phyloP scores from a whole-genome alignment of 1,140 invertebrate species.

The Scaptodrosophila lebanonensis region DNA sequence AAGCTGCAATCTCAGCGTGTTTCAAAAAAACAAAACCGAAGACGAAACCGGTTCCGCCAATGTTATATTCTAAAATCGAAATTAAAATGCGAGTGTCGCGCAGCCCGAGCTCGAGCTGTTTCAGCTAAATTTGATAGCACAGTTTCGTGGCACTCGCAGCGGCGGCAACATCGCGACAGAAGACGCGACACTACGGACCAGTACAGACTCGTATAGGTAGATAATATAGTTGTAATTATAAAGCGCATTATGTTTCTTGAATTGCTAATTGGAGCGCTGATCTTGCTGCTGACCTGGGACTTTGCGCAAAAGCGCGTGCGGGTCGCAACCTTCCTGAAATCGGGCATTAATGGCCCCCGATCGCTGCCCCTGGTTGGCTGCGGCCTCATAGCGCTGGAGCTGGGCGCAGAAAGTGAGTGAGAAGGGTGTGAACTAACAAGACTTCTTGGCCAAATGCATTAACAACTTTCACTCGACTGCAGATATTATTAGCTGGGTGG shows the following conservation, averaged over 20 bases:
- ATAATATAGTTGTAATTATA: conserved; percentile 1
- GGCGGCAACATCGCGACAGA: conserved; percentile 33
- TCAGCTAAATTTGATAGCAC: conserved; percentile 22
- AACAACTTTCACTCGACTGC: background rate
- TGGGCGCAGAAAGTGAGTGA: conserved; percentile 55
- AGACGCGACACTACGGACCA: conserved; percentile 2
- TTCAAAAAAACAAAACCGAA: too few relatives aligned
- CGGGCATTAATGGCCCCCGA: conserved; percentile 36
- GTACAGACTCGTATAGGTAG: background rate
- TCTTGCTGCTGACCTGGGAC: conserved; percentile 48
- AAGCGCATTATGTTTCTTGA: conserved; percentile 38
- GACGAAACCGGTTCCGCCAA: too few relatives aligned
- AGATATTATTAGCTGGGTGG: conserved; percentile 45
- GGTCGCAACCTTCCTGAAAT: conserved; percentile 16
- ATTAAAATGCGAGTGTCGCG: background rate
- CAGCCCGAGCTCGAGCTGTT: conserved; percentile 15
- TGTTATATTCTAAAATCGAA: conserved; percentile 14
- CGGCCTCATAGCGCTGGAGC: conserved; percentile 32
- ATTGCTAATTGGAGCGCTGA: conserved; percentile 31
- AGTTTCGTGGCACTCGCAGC: conserved; percentile 36
- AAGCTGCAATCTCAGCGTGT: too few relatives aligned
- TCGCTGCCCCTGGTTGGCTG: conserved; percentile 43
- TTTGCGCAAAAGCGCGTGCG: conserved; percentile 43
- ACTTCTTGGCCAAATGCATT: background rate
- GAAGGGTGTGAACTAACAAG: too few relatives aligned